phyloP scores from a whole-genome alignment of 2,797 vertebrate genomes.

The Synanceia verrucosa region DNA sequence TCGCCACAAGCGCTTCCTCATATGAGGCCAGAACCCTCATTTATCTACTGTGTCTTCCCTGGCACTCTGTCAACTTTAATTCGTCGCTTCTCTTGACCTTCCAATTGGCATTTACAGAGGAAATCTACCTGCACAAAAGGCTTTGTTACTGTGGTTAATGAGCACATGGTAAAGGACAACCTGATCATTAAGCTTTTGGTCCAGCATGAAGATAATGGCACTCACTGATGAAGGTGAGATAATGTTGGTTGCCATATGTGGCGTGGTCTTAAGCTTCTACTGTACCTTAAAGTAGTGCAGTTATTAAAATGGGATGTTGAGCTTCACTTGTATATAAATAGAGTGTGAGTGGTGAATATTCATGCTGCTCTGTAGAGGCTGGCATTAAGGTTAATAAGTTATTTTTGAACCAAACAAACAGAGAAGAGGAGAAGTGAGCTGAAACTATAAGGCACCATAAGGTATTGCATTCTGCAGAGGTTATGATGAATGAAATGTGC shows the following conservation, averaged over 20 bases:
- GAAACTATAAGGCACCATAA: neutral
- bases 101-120: slow-evolving; percentile 59
- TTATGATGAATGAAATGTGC: slow-evolving; percentile 2
- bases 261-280: slow-evolving; percentile 21
- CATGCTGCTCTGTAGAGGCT: slow-evolving; percentile 6
- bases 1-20: neutral
- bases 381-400: slow-evolving; percentile 28
- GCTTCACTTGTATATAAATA: slow-evolving; percentile 35
- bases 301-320: neutral
- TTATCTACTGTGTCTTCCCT: slow-evolving; percentile 21
- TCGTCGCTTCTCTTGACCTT: slow-evolving; percentile 53
- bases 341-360: slow-evolving; percentile 19
- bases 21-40: slow-evolving; percentile 17
- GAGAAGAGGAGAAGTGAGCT: neutral
- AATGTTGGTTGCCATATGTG: slow-evolving; percentile 16
- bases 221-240: slow-evolving; percentile 50
- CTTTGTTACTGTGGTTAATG: slow-evolving; percentile 67
- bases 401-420: slow-evolving; percentile 9
- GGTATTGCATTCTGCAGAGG: neutral
- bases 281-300: neutral
- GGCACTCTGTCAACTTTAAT: slow-evolving; percentile 35
- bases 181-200: slow-evolving; percentile 57
- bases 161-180: slow-evolving; percentile 64
- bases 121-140: slow-evolving; percentile 57
- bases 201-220: slow-evolving; percentile 53